phyloP scores from a whole-genome alignment of 2,113 vertebrate genomes.

The Protomyctophum bolini region DNA sequence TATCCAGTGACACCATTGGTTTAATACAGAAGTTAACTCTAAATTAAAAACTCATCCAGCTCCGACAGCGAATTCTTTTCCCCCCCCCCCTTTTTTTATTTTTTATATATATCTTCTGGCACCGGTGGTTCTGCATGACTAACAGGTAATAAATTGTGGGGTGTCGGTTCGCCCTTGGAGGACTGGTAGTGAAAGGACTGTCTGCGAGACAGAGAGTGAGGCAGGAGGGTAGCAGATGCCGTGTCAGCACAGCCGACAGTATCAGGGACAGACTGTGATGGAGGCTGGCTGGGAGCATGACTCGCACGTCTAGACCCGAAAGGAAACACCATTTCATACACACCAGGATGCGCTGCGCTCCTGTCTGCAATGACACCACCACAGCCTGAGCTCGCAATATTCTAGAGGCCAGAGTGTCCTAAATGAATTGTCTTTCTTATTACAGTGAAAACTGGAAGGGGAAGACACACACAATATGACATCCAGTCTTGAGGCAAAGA shows the following conservation, averaged over 20 bases:
- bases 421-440: neutral
- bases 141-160: slow-evolving; percentile 57
- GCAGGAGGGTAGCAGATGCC: slow-evolving; percentile 40
- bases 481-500: slow-evolving; percentile 26
- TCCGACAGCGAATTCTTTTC: slow-evolving; percentile 31
- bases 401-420: neutral
- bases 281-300: slow-evolving; percentile 31
- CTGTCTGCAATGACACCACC: neutral
- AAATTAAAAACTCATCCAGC: slow-evolving; percentile 47
- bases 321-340: slow-evolving; percentile 18
- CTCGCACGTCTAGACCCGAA: neutral
- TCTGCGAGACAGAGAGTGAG: slow-evolving; percentile 4
- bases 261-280: slow-evolving; percentile 43
- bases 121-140: slow-evolving; percentile 51
- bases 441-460: slow-evolving; percentile 12
- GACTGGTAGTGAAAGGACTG: slow-evolving; percentile 40
- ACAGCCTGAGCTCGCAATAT: neutral
- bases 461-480: slow-evolving; percentile 17
- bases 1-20: slow-evolving; percentile 28
- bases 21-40: slow-evolving; percentile 39
- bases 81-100: neutral
- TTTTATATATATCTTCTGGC: slow-evolving; percentile 13
- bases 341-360: neutral
- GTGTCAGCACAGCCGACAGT: slow-evolving; percentile 61
- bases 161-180: slow-evolving; percentile 55